Evolutionary conservation across 2,113 vertebrate genomes (phyloP).

Genomic region (Jacana jacana): DNA sequence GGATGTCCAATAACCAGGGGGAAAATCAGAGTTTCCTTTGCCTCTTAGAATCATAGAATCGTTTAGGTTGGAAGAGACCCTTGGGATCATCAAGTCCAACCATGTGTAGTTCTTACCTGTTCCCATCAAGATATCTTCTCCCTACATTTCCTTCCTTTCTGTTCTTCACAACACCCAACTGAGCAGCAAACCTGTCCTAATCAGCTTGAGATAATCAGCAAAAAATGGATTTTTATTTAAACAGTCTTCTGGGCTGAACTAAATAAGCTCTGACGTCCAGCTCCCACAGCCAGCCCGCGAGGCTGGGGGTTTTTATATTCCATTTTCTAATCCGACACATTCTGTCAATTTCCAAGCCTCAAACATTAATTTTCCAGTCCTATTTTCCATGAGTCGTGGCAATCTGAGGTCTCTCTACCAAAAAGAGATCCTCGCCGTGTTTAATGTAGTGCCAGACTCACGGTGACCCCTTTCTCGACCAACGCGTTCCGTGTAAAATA

Average conservation of each 20-base stretch:
- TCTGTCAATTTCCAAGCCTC: neutral
- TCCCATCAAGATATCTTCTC: neutral
- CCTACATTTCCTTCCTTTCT: neutral
- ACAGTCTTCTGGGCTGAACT: neutral
- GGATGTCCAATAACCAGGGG: neutral
- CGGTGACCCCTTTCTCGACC: neutral
- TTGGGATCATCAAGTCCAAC: too few species aligned
- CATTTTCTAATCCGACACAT: neutral
- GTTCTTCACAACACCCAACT: neutral
- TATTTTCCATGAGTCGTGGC: neutral
- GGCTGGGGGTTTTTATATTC: neutral
- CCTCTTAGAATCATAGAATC: too few species aligned
- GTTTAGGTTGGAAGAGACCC: too few species aligned
- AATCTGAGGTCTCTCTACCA: neutral
- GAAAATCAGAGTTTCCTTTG: neutral
- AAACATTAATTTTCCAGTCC: neutral
- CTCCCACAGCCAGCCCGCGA: neutral
- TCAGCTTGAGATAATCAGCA: neutral
- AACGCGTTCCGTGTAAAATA: neutral
- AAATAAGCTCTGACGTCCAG: neutral
- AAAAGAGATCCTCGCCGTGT: neutral
- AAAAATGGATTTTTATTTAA: neutral
- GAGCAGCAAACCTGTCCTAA: neutral
- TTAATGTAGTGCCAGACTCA: neutral
- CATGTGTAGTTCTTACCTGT: neutral